phyloP scores from a whole-genome alignment of 2,888 invertebrate species.

The Leuctra nigra region DNA sequence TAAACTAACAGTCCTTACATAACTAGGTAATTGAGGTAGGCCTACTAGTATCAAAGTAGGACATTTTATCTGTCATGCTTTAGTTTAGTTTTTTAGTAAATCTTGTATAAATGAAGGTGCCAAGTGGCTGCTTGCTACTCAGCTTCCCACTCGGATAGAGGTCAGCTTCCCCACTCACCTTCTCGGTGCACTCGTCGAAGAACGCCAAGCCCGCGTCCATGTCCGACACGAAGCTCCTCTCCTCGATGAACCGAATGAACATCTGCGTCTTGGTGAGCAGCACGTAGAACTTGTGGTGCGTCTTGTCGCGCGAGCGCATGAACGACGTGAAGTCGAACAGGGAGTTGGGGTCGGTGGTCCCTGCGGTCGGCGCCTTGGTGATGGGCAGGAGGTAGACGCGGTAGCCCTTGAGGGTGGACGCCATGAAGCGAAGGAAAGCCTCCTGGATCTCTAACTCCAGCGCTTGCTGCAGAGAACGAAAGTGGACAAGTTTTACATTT shows the following conservation, averaged over 20 bases:
- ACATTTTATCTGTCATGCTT: no score
- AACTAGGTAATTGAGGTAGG: no score
- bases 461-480: conserved; percentile 51
- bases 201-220: conserved; percentile 92
- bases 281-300: conserved; percentile 78
- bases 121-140: not conserved
- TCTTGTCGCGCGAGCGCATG: conserved; percentile 80
- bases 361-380: conserved; percentile 85
- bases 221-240: conserved; percentile 97
- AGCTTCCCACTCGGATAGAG: not conserved
- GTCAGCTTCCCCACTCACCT: no score
- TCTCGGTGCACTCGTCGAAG: conserved; percentile 95
- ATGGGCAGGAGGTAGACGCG: conserved; percentile 83
- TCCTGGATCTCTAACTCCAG: conserved; percentile 94
- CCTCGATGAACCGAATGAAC: conserved; percentile 98
- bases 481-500: no score
- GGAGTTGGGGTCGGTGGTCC: conserved; percentile 91
- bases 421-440: conserved; percentile 94
- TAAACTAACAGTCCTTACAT: no score
- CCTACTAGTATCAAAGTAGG: no score
- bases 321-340: conserved; percentile 73
- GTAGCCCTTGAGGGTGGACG: conserved; percentile 85
- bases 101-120: not conserved
- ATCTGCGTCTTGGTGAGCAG: conserved; percentile 90
- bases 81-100: no score